Conservation (phyloP, 1,140 invertebrate genomes). For the Prorops nasuta region DNA sequence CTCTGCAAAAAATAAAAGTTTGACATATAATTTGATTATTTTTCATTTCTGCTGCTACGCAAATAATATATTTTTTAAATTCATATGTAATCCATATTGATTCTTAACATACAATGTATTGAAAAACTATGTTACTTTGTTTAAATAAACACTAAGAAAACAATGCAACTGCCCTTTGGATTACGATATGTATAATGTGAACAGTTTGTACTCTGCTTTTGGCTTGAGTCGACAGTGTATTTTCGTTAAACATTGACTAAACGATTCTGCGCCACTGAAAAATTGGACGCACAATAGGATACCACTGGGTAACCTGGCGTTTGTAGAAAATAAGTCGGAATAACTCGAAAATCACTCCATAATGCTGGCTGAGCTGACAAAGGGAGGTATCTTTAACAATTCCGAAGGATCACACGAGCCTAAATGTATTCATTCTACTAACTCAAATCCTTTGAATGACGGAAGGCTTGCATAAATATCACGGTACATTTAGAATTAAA, state of each 20-base stretch:
- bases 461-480: neutral
- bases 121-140: too few species aligned
- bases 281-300: constrained; percentile 26
- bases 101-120: too few species aligned
- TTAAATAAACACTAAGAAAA: too few species aligned
- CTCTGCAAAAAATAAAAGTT: neutral
- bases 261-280: neutral
- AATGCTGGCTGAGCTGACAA: constrained; percentile 37
- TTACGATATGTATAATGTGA: neutral
- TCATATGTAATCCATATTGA: too few species aligned
- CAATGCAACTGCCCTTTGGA: too few species aligned
- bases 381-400: constrained; percentile 30
- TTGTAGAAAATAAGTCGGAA: constrained; percentile 46
- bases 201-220: neutral
- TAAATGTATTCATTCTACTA: constrained; percentile 30
- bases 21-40: neutral
- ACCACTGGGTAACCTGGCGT: constrained; percentile 27
- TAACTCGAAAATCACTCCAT: constrained; percentile 51
- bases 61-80: too few species aligned
- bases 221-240: constrained; percentile 4
- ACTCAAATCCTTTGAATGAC: constrained; percentile 22
- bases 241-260: neutral
- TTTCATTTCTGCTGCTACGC: too few species aligned
- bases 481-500: too few species aligned
- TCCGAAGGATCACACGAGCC: constrained; percentile 23